Evolutionary conservation across 2,797 vertebrate species (phyloP).

Genomic region (Aratinga solstitialis): DNA sequence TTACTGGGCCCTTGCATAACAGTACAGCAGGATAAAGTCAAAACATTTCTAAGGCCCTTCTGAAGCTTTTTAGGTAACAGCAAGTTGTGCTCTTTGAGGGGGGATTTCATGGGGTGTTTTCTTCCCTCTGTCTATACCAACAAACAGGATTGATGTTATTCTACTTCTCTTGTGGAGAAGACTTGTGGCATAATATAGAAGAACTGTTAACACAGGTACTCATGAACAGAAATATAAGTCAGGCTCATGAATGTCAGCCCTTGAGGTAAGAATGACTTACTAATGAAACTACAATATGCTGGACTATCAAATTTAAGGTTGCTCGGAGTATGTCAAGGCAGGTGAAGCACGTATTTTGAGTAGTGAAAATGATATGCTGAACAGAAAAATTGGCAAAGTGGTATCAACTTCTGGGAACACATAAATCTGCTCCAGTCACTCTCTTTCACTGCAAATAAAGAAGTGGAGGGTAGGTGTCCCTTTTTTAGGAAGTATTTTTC

Average conservation of each 20-base stretch:
- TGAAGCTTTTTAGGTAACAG: neutral
- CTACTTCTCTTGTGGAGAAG: neutral
- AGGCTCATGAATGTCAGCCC: neutral
- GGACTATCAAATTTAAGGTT: neutral
- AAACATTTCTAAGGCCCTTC: neutral
- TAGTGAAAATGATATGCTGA: neutral
- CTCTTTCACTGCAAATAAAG: neutral
- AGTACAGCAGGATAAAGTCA: neutral
- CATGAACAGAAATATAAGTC: neutral
- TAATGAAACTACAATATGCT: neutral
- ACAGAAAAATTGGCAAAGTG: neutral
- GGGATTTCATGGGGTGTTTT: neutral
- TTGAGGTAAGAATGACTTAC: neutral
- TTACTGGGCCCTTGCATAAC: neutral
- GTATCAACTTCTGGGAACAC: neutral
- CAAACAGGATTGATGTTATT: neutral
- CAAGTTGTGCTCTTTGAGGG: neutral
- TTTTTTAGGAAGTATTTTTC: neutral
- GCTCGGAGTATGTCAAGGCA: neutral
- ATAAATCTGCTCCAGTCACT: neutral
- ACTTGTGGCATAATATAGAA: neutral
- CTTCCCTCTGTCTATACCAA: fast-evolving
- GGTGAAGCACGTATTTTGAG: neutral
- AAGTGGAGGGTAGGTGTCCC: fast-evolving
- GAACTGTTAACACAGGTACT: neutral